Conservation (phyloP, 2,797 vertebrate species). For the Mormyrops attenuatus region DNA sequence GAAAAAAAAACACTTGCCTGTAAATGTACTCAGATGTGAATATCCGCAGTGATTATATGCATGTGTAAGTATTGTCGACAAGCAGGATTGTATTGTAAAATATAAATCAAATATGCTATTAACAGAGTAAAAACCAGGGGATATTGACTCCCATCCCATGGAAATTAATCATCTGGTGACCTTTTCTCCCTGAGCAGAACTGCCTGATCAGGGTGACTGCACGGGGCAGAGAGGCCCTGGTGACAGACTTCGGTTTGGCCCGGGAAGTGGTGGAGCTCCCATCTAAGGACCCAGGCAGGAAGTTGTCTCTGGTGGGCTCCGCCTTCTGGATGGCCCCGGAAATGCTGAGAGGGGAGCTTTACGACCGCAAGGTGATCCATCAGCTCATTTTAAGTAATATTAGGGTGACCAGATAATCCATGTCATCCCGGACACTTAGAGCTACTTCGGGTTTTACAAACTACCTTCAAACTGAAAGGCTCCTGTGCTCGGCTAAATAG, state of each 20-base stretch:
- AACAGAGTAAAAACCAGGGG: background rate
- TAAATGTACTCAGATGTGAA: background rate
- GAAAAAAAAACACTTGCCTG: background rate
- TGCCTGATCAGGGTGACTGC: constrained; percentile 57
- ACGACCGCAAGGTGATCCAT: constrained; percentile 59
- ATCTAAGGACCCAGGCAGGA: constrained; percentile 53
- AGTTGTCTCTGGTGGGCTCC: constrained; percentile 66
- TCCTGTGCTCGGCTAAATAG: no score
- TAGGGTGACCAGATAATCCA: no score
- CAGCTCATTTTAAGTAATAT: background rate
- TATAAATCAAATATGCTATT: background rate
- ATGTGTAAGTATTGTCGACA: background rate
- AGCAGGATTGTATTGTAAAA: background rate
- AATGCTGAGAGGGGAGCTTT: constrained; percentile 67
- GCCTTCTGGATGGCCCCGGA: constrained; percentile 75
- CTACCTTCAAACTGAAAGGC: no score
- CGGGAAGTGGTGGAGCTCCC: constrained; percentile 61
- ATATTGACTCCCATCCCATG: background rate
- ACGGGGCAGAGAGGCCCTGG: constrained; percentile 57
- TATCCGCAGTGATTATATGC: background rate
- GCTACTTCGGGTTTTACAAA: no score
- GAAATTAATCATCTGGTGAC: background rate
- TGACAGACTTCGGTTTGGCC: constrained; percentile 67
- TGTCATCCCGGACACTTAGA: no score
- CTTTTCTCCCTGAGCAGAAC: constrained; percentile 52